Evolutionary conservation across 2,113 vertebrate species (phyloP), one percentile per base, ranked within the genome.

Genomic region (Melospiza melodia): DNA sequence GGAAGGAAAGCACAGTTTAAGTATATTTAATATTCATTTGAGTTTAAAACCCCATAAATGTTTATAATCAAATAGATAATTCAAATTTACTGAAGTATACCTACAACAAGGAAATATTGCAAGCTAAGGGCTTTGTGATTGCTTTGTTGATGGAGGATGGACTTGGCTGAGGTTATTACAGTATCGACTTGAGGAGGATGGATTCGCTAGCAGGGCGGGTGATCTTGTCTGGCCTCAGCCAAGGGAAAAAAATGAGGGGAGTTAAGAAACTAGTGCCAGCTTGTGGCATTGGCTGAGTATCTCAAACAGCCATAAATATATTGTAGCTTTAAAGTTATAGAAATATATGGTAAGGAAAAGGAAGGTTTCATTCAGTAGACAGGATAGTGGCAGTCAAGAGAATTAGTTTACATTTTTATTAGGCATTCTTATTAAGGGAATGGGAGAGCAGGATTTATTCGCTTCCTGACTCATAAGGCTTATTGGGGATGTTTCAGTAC

Each of bases 341-440:
- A 76, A 92, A 83, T 65, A 83, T 52, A 77, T 88, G 55, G 59
- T 76, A 63, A 65, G 91, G 74, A 82, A 85, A 83, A 87, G 35
- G 81, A 95, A 85, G 94, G 69, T 78, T 81, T 91, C 72, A 91
- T 93, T 94, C 57, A 43, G 33, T 83, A 81, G 90, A 68, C 49
- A 66, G 58, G 49, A 54, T 27, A 74, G 76, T 87, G 94, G 59
- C 74, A 94, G 57, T 67, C 89, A 74, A 86, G 82, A 93, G 63
- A 87, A 79, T 91, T 94, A 61, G 83, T 97, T 95, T 90, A 87
- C 84, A 65, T 95, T 96, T 96, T 95, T 73, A 97, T 93, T 96
- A 97, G 63, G 48, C 71, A 51, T 94, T 95, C 83, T 97, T 84
- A 84, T 94, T 97, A 93, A 95, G 77, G 58, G 46, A 95, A 68